phyloP scores from a whole-genome alignment of 1,140 invertebrate species.

The Drosophila orena region DNA sequence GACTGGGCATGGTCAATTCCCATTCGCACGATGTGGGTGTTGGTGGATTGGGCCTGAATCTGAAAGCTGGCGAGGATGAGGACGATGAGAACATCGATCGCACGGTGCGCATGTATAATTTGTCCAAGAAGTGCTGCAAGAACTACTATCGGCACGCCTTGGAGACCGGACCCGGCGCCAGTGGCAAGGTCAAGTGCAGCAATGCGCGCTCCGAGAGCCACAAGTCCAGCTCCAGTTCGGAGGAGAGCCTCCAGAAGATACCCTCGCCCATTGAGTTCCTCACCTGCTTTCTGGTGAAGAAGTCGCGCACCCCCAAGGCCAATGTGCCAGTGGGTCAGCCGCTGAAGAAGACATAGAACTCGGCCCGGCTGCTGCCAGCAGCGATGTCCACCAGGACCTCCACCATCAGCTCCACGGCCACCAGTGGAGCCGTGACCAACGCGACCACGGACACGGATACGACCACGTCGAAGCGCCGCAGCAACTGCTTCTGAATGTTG shows the following conservation, averaged over 20 bases:
- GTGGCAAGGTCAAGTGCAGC: constrained; percentile 61
- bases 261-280: constrained; percentile 82
- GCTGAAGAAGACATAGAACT: constrained; percentile 72
- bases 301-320: constrained; percentile 66
- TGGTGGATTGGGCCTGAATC: constrained; percentile 62
- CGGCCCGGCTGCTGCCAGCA: constrained; percentile 65
- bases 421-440: constrained; percentile 7
- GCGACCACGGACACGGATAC: constrained; percentile 23
- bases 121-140: constrained; percentile 83
- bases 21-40: constrained; percentile 71
- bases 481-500: constrained; percentile 82
- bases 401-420: constrained; percentile 32
- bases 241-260: constrained; percentile 79
- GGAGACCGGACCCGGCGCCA: constrained; percentile 60
- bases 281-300: constrained; percentile 80
- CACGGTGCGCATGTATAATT: constrained; percentile 79
- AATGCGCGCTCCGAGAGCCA: constrained; percentile 56
- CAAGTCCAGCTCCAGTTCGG: constrained; percentile 69
- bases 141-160: constrained; percentile 77
- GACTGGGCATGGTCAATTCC: constrained; percentile 63
- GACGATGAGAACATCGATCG: constrained; percentile 79
- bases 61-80: constrained; percentile 64
- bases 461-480: constrained; percentile 60
- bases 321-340: constrained; percentile 20
- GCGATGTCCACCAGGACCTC: constrained; percentile 29